Conservation (phyloP, 37 sponge, comb jelly and placozoan genomes). For the Tethya wilhelma region DNA sequence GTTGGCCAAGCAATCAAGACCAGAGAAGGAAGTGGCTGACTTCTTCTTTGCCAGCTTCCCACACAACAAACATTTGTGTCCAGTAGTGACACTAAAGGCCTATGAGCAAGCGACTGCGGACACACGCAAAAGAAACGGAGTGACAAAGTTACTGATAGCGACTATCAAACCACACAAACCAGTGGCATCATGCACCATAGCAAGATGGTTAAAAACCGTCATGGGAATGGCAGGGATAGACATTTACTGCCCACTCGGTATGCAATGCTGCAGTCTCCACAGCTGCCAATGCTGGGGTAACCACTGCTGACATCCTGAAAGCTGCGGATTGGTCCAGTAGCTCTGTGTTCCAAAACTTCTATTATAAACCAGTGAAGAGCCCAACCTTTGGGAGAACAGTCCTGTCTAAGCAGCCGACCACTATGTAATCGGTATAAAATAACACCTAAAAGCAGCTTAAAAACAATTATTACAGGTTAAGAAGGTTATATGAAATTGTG, state of each 20-base stretch:
- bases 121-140: not conserved
- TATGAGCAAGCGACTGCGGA: slow-evolving; percentile 9
- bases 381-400: slow-evolving; percentile 23
- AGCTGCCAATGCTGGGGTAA: slow-evolving; percentile 19
- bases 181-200: slow-evolving; percentile 30
- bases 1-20: slow-evolving; percentile 37
- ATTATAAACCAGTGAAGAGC: slow-evolving; percentile 17
- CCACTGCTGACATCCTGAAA: slow-evolving; percentile 37
- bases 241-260: slow-evolving; percentile 34
- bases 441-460: too few relatives aligned
- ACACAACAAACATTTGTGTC: slow-evolving; percentile 27
- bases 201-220: slow-evolving; percentile 42
- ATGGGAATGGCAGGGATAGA: slow-evolving; percentile 35
- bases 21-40: slow-evolving; percentile 6
- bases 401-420: slow-evolving; percentile 12
- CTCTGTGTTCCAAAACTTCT: slow-evolving; percentile 46
- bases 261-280: slow-evolving; percentile 2
- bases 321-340: slow-evolving; percentile 50
- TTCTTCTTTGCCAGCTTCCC: slow-evolving; percentile 35
- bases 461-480: too few relatives aligned
- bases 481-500: too few relatives aligned
- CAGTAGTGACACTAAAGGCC: slow-evolving; percentile 3
- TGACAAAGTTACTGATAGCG: slow-evolving; percentile 16
- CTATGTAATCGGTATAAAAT: not conserved
- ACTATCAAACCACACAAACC: slow-evolving; percentile 29